These are phyloP conservation scores for Willisornis vidua DNA, from an alignment of 2,113 vertebrate species.

Conservation along the genomic window DNA sequence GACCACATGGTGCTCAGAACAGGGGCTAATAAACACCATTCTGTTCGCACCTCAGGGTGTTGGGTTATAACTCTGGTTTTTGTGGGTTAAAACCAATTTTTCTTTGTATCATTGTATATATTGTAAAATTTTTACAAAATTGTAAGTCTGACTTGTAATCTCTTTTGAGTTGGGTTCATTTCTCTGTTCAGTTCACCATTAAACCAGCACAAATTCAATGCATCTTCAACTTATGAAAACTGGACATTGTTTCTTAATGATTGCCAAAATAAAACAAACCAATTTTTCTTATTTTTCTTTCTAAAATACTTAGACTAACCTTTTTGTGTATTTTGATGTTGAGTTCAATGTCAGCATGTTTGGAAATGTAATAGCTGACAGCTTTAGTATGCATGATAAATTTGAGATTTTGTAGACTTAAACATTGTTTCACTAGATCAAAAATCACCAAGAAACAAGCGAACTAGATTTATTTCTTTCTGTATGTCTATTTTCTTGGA, in stretches of 20 bases:
- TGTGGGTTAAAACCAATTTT: too few species aligned
- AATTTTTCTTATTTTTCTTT: background rate
- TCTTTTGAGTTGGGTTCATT: too few species aligned
- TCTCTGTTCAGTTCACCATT: too few species aligned
- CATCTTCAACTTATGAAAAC: background rate
- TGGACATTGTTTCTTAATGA: background rate
- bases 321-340: background rate
- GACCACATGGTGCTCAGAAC: too few species aligned
- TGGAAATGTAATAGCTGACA: background rate
- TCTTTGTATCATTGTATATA: too few species aligned
- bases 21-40: too few species aligned
- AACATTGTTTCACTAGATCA: background rate
- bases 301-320: background rate
- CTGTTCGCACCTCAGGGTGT: too few species aligned
- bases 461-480: background rate
- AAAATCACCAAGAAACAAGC: background rate
- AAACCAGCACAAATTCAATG: background rate
- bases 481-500: background rate
- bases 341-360: background rate
- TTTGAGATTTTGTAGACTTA: background rate
- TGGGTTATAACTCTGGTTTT: too few species aligned
- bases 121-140: too few species aligned
- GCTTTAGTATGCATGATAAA: background rate
- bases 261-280: background rate
- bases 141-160: too few species aligned